Percentiles rank a stretch among this genome's conserved stretches.
Evolutionary conservation across 2,888 invertebrate genomes (phyloP).

Genomic region (Patella caerulea): DNA sequence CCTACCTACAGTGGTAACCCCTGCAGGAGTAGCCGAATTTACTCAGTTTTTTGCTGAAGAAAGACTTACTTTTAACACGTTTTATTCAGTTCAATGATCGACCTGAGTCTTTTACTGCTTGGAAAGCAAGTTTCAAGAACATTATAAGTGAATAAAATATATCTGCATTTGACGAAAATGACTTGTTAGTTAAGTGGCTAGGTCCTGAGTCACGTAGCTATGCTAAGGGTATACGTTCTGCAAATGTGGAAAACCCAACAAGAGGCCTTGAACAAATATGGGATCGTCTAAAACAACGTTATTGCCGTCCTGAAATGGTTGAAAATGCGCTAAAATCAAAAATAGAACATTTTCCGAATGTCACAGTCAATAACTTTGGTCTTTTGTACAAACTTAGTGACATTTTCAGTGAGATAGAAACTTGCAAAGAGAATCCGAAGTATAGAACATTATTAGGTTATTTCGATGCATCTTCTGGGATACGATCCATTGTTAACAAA

Average conservation of each 20-base stretch:
- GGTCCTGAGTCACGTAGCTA: slow-evolving; percentile 19
- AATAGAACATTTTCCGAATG: slow-evolving; percentile 33
- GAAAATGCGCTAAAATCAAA: slow-evolving; percentile 27
- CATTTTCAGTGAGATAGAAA: slow-evolving; percentile 34
- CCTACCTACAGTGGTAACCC: too few species aligned
- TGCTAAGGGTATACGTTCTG: too few species aligned
- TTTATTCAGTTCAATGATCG: not conserved
- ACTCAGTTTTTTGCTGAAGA: too few species aligned
- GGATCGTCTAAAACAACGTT: slow-evolving; percentile 30
- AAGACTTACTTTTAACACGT: too few species aligned
- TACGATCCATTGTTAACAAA: slow-evolving; percentile 38
- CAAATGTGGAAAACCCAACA: slow-evolving; percentile 12
- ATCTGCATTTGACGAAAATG: slow-evolving; percentile 27
- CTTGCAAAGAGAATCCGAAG: slow-evolving; percentile 28
- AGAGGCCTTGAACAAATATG: slow-evolving; percentile 17
- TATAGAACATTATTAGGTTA: slow-evolving; percentile 31
- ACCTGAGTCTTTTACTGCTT: slow-evolving; percentile 22
- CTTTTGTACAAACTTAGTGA: slow-evolving; percentile 34
- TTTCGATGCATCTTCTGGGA: slow-evolving; percentile 37
- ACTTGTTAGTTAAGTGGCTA: slow-evolving; percentile 27
- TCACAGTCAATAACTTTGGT: slow-evolving; percentile 29
- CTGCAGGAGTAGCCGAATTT: too few species aligned
- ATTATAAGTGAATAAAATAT: slow-evolving; percentile 18
- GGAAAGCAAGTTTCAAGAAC: slow-evolving; percentile 27
- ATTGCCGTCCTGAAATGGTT: slow-evolving; percentile 34